Conservation (phyloP, 2,797 vertebrate species). For the Amphiprion clarkii region DNA sequence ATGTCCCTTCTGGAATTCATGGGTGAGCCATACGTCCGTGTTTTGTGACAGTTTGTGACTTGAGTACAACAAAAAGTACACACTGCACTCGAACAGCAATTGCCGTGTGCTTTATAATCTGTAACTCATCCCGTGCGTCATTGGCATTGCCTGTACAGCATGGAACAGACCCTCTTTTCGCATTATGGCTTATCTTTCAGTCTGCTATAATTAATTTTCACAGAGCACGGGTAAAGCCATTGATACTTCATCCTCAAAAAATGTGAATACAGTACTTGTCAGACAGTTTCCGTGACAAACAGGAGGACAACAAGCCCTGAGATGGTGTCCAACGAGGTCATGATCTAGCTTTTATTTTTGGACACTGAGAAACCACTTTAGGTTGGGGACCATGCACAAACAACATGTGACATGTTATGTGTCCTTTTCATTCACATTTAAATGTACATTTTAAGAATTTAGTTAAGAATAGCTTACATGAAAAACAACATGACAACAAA, state of each 20-base stretch:
- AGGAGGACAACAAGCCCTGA: conserved; percentile 80
- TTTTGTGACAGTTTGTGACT: not conserved
- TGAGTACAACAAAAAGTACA: conserved; percentile 1
- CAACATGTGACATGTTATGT: conserved; percentile 22
- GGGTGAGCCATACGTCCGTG: not conserved
- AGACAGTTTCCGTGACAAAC: conserved; percentile 55
- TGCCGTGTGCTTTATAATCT: conserved; percentile 7
- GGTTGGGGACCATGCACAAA: conserved; percentile 65
- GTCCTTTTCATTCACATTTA: conserved; percentile 35
- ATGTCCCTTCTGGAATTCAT: not conserved
- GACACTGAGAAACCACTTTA: conserved; percentile 52
- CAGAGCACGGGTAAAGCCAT: conserved; percentile 14
- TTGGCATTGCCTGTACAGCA: not conserved
- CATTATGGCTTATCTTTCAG: conserved; percentile 73
- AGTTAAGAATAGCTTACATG: conserved; percentile 20
- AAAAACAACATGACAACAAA: conserved; percentile 27
- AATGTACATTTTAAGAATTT: conserved; percentile 18
- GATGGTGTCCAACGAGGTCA: conserved; percentile 67
- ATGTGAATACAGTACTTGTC: conserved; percentile 66
- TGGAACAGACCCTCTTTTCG: conserved; percentile 13
- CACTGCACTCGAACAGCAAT: conserved; percentile 15
- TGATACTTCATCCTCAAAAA: conserved; percentile 26
- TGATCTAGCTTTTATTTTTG: conserved; percentile 56
- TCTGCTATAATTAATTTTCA: conserved; percentile 31
- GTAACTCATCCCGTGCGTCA: not conserved